phyloP scores from a whole-genome alignment of 2,797 vertebrate species.

The Anguilla pacifica region DNA sequence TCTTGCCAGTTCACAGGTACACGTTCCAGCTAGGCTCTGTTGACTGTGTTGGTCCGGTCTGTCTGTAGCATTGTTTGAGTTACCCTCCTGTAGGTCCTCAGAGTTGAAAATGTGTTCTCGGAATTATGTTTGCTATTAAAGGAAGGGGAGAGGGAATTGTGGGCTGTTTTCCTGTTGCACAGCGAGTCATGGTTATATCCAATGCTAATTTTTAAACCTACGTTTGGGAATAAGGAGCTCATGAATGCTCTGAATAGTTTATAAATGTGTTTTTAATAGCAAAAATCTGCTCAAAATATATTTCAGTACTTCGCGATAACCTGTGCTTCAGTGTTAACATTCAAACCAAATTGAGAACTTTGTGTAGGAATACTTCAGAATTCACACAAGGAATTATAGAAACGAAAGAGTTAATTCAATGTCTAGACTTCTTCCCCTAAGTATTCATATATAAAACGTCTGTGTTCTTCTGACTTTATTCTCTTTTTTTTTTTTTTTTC shows the following conservation, averaged over 20 bases:
- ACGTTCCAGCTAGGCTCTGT: neutral
- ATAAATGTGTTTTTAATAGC: neutral
- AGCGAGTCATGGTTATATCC: neutral
- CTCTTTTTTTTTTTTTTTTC: slow-evolving; percentile 5
- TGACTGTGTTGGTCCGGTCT: neutral
- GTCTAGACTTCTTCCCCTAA: no score
- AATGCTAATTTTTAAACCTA: neutral
- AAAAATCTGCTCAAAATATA: neutral
- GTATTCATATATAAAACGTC: neutral
- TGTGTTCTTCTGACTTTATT: neutral
- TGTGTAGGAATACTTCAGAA: neutral
- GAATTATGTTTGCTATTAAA: neutral
- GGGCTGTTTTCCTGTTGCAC: neutral
- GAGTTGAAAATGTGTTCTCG: neutral
- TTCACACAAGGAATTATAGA: neutral
- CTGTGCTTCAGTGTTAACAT: no score
- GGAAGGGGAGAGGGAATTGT: neutral
- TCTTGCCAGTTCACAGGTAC: neutral
- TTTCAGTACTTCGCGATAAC: neutral
- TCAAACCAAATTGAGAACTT: neutral
- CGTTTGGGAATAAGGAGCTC: neutral
- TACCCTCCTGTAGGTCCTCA: neutral
- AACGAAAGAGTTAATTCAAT: neutral
- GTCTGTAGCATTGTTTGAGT: neutral
- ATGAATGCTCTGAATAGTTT: neutral